Evolutionary conservation across 2,888 invertebrate genomes (phyloP).

Genomic region (Chymomyza procnemis): DNA sequence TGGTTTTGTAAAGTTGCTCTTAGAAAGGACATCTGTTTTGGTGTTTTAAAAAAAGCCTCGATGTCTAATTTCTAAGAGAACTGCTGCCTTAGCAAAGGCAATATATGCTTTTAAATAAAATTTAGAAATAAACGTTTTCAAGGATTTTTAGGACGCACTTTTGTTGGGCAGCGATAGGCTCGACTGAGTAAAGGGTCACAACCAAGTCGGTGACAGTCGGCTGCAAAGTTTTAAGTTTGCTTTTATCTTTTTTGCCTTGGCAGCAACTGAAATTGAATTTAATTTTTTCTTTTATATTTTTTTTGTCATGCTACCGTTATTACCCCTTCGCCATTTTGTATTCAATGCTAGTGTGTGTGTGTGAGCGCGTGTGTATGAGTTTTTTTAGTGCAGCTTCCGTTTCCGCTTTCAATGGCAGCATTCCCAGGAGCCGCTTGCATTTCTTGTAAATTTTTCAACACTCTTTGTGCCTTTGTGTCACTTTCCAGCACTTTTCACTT

Average conservation of each 20-base stretch:
- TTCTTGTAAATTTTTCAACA: slow-evolving; percentile 29
- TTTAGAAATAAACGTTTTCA: no score
- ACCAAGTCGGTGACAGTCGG: no score
- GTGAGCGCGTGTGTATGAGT: slow-evolving; percentile 8
- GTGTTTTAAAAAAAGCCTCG: no score
- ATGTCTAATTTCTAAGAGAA: no score
- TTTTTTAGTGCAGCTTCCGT: slow-evolving; percentile 17
- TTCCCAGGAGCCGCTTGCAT: slow-evolving; percentile 15
- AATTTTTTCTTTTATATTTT: slow-evolving; percentile 33
- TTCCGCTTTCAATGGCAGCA: slow-evolving; percentile 17
- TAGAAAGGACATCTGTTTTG: no score
- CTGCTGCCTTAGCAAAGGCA: no score
- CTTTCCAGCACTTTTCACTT: not conserved
- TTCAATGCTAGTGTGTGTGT: slow-evolving; percentile 13
- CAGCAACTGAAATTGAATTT: slow-evolving; percentile 48
- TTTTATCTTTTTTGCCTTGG: not conserved
- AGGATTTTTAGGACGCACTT: no score
- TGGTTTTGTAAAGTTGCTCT: no score
- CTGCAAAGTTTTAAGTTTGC: no score
- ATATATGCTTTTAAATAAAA: no score
- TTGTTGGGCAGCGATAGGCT: no score
- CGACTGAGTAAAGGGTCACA: no score
- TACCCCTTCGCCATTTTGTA: slow-evolving; percentile 23
- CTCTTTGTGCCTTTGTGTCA: not conserved
- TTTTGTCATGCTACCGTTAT: slow-evolving; percentile 20